Evolutionary conservation across 2,888 invertebrate genomes (phyloP), one percentile per base, ranked within the genome.

Genomic region (Acholoe squamosa): DNA sequence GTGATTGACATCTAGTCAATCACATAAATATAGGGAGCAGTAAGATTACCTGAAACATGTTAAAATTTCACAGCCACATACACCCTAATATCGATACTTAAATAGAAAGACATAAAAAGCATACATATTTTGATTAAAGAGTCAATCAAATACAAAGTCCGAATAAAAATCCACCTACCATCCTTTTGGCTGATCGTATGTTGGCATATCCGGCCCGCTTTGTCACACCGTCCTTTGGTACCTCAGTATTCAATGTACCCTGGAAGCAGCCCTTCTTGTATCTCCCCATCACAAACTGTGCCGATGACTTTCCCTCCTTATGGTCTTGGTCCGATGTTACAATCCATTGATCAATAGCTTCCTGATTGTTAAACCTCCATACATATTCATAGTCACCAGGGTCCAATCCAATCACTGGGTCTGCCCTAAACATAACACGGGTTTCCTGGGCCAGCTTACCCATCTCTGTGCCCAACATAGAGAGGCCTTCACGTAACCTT

Each of bases 171-270:
- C 3, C 31, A 80, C 91, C 91, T 93, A 95, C 95, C 92, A 92
- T 92, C n/a, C 94, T 94, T 93, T 97, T 96, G 76, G 97, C 96
- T 0, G 98, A 97, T 92, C 97, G 97, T 89, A 99, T 96, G 93
- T 97, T 98, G 93, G 98, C 98, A 95, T 98, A 99, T 0, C 99
- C 99, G 25, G 98, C 97, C 90, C 97, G 96, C 94, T 97, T 97
- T 0, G 97, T 97, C 91, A 96, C 96, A 0, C 99, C 99, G 96
- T 98, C 98, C 95, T 97, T 97, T 0, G 98, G 97, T 19, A 97
- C 96, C 91, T 97, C 97, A 0, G 97, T 94, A 89, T 93, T 94
- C 0, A 96, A 91, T 54, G 93, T 91, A 1, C 96, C 96, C 91
- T 93, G 93, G 92, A 96, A 96, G 10, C 96, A 52, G 3, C 93